Percentiles rank a stretch among this genome's conserved stretches.
phyloP scores from a whole-genome alignment of 2,888 invertebrate genomes.

The Therioaphis trifolii region DNA sequence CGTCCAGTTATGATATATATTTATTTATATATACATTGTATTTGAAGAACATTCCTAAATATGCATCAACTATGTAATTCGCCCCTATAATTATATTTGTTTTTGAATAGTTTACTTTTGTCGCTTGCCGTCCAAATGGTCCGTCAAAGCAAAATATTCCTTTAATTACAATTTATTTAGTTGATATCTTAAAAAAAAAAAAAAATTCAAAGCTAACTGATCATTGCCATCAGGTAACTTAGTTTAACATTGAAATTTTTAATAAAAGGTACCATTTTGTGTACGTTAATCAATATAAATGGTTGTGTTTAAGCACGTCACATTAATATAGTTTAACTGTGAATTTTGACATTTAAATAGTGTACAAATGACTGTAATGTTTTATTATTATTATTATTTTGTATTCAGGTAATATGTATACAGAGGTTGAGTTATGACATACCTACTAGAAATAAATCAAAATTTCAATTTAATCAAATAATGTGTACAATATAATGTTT shows the following conservation, averaged over 20 bases:
- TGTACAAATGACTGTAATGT: not conserved
- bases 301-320: conserved; percentile 50
- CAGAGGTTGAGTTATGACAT: conserved; percentile 27
- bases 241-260: not conserved
- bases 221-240: not conserved
- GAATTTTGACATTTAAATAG: conserved; percentile 38
- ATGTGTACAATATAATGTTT: conserved; percentile 1
- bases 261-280: not conserved
- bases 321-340: not conserved
- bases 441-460: conserved; percentile 37
- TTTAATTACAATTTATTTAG: conserved; percentile 14
- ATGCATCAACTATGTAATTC: conserved; percentile 1
- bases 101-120: conserved; percentile 44
- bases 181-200: not conserved
- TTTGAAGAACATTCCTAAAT: conserved; percentile 56
- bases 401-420: conserved; percentile 23
- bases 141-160: conserved; percentile 45
- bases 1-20: conserved; percentile 50
- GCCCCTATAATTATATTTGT: conserved; percentile 17
- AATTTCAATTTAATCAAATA: conserved; percentile 9
- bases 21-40: too few species aligned
- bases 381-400: conserved; percentile 20
- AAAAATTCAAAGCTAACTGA: not conserved
- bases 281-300: conserved; percentile 30
- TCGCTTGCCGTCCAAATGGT: conserved; percentile 58